phyloP scores from a whole-genome alignment of 2,888 invertebrate species.

The Phyllotreta cruciferae region DNA sequence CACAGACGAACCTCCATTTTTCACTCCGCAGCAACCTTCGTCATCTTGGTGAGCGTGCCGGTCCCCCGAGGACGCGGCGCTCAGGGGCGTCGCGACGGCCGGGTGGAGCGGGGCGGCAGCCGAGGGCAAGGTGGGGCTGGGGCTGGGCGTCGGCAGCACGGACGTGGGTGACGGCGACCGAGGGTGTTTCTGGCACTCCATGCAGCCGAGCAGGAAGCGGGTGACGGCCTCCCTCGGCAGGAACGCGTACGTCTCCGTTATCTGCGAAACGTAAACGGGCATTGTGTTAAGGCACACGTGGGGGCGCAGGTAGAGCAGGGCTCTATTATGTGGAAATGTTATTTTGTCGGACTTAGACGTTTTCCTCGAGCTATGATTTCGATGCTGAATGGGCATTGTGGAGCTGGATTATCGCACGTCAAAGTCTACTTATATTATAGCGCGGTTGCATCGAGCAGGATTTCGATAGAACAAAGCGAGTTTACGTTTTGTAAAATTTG shows the following conservation, averaged over 20 bases:
- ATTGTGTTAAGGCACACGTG: background rate
- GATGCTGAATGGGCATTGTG: too few species aligned
- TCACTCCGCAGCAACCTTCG: constrained; percentile 24
- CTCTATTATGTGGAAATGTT: constrained; percentile 6
- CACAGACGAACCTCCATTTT: constrained; percentile 31
- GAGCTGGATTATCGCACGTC: too few species aligned
- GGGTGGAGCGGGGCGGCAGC: constrained; percentile 39
- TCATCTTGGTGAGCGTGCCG: constrained; percentile 23
- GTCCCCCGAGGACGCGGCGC: constrained; percentile 34
- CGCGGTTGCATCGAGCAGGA: too few species aligned
- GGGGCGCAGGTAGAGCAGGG: background rate
- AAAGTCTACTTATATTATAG: too few species aligned
- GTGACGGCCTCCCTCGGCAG: constrained; percentile 96
- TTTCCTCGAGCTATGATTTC: constrained; percentile 12
- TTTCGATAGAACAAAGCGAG: too few species aligned
- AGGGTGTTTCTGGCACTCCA: constrained; percentile 87
- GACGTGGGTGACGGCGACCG: constrained; percentile 70
- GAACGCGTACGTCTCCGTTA: constrained; percentile 95
- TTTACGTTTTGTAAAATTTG: too few species aligned
- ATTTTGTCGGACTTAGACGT: constrained; percentile 14
- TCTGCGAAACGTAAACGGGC: constrained; percentile 66
- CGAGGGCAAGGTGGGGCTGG: constrained; percentile 53
- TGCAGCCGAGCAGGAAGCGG: constrained; percentile 91
- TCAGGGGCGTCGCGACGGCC: constrained; percentile 37
- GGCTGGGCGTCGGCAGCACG: constrained; percentile 57